A percentile compares a stretch with the other conserved stretches of the same genome.
phyloP scores from a whole-genome alignment of 2,888 invertebrate genomes.

The Limnephilus marmoratus region DNA sequence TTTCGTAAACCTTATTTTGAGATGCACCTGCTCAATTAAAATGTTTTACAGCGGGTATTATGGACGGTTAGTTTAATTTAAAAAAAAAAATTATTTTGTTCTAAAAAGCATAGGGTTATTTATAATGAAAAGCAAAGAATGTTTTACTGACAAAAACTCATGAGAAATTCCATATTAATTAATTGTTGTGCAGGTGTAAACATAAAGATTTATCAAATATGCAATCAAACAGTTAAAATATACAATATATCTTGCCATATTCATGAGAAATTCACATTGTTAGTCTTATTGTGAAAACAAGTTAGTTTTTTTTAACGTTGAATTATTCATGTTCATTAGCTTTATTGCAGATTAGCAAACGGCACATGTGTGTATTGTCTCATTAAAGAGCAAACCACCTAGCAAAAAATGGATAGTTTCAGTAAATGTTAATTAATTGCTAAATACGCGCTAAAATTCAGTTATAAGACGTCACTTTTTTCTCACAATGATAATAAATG shows the following conservation, averaged over 20 bases:
- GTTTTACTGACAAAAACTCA: background rate
- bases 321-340: too few relatives aligned
- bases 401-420: background rate
- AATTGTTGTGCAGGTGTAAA: background rate
- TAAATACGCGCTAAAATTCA: background rate
- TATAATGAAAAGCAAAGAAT: background rate
- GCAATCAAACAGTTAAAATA: background rate
- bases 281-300: background rate
- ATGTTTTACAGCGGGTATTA: too few relatives aligned
- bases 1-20: too few relatives aligned
- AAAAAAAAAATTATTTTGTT: too few relatives aligned
- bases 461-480: background rate
- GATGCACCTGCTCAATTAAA: too few relatives aligned
- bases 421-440: background rate
- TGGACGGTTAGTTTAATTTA: too few relatives aligned
- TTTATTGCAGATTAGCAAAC: too few relatives aligned
- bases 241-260: background rate
- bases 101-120: too few relatives aligned
- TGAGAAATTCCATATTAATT: background rate
- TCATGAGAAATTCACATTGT: background rate
- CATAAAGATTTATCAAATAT: background rate
- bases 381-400: background rate
- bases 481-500: background rate
- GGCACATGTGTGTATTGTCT: background rate
- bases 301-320: too few relatives aligned